phyloP scores from a whole-genome alignment of 92 coral and sea anemone genomes.

The Metridium senile region DNA sequence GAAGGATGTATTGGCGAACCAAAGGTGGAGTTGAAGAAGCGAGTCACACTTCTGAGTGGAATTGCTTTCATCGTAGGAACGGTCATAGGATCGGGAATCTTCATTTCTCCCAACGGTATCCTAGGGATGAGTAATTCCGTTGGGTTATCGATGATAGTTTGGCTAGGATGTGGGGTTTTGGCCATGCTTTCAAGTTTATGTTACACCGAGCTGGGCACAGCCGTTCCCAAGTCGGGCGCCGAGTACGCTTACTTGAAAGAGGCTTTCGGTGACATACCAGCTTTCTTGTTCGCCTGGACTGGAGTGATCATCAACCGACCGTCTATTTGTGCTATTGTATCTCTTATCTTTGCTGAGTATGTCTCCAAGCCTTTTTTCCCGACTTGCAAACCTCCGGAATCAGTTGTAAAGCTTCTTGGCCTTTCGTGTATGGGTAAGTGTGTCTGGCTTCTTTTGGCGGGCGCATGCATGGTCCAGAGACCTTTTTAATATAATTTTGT shows the following conservation, averaged over 20 bases:
- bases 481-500: no score
- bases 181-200: constrained; percentile 74
- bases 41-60: constrained; percentile 54
- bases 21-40: constrained; percentile 40
- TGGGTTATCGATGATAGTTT: constrained; percentile 68
- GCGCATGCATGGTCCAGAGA: neutral
- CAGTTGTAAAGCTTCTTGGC: constrained; percentile 68
- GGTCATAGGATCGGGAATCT: constrained; percentile 86
- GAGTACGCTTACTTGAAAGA: constrained; percentile 73
- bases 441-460: no score
- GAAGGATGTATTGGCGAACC: constrained; percentile 13
- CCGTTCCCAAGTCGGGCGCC: constrained; percentile 71
- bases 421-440: constrained; percentile 74
- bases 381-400: constrained; percentile 51
- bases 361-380: constrained; percentile 75
- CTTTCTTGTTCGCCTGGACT: constrained; percentile 77
- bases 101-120: constrained; percentile 75
- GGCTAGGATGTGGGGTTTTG: constrained; percentile 80
- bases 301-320: constrained; percentile 72
- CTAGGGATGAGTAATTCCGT: constrained; percentile 54
- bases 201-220: constrained; percentile 79
- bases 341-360: constrained; percentile 81
- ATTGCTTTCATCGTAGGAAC: constrained; percentile 78
- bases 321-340: constrained; percentile 62
- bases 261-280: constrained; percentile 71